Evolutionary conservation across 1,140 invertebrate species (phyloP).

Genomic region (Laodelphax striatellus): DNA sequence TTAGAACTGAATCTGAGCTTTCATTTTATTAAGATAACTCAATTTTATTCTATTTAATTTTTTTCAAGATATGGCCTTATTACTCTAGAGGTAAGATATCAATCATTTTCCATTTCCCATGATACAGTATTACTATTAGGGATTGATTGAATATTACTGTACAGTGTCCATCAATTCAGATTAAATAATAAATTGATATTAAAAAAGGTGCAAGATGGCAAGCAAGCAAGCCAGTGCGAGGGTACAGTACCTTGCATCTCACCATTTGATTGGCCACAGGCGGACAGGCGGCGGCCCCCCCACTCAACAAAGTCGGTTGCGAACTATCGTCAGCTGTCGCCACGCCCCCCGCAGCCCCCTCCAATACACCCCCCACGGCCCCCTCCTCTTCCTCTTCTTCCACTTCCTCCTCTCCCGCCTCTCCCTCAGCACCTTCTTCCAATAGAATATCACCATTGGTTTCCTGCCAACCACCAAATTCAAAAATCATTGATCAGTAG

Average conservation of each 20-base stretch:
- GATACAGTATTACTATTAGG: too few species aligned
- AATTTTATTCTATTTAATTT: too few species aligned
- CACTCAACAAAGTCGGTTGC: neutral
- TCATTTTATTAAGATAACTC: too few species aligned
- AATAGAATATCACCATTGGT: conserved; percentile 1
- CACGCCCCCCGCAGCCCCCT: neutral
- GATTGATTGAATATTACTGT: too few species aligned
- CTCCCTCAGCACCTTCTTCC: neutral
- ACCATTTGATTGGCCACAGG: neutral
- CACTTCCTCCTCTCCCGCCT: neutral
- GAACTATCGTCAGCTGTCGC: too few species aligned
- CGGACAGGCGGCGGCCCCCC: neutral
- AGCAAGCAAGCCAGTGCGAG: neutral
- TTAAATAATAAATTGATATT: too few species aligned
- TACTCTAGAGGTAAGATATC: too few species aligned
- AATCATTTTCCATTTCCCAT: too few species aligned
- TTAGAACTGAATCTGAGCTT: too few species aligned
- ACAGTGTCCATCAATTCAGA: too few species aligned
- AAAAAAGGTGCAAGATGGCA: neutral
- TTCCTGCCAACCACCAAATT: neutral
- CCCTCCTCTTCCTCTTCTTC: conserved; percentile 12
- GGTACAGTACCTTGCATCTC: neutral
- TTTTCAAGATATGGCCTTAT: too few species aligned
- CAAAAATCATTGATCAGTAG: too few species aligned
- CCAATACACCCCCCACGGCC: conserved; percentile 1